Evolutionary conservation across 53 echinoderm and acorn worm genomes (phyloP).

Genomic region (Echinometra lucunter): DNA sequence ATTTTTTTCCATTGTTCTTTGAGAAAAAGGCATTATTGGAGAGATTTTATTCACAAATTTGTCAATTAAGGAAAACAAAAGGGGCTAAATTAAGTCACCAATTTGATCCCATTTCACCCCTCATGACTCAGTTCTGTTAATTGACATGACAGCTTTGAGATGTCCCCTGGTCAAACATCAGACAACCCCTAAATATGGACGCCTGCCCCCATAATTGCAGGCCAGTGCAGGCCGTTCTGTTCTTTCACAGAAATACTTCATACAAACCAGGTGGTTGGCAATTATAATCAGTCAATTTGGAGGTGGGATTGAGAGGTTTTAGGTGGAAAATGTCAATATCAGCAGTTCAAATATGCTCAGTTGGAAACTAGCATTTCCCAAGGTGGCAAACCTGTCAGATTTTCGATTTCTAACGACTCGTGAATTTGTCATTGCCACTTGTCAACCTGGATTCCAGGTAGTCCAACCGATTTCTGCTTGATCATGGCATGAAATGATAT

Average conservation of each 20-base stretch:
- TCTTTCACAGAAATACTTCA: not conserved
- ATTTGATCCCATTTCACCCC: slow-evolving; percentile 11
- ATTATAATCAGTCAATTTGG: not conserved
- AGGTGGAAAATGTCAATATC: slow-evolving; percentile 1
- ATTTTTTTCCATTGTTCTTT: not conserved
- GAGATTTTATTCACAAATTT: not conserved
- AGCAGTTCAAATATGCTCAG: slow-evolving; percentile 16
- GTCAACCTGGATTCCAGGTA: not conserved
- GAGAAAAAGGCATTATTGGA: not conserved
- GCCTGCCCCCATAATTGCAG: slow-evolving; percentile 17
- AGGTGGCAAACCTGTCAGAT: slow-evolving; percentile 9
- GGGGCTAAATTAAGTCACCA: not conserved
- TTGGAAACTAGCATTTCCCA: slow-evolving; percentile 9
- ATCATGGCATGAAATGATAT: not conserved
- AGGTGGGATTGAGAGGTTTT: not conserved
- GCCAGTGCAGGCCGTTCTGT: not conserved
- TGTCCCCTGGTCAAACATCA: slow-evolving; percentile 32
- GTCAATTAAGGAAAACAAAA: not conserved
- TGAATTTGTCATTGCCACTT: not conserved
- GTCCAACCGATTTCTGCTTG: not conserved
- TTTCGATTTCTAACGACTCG: not conserved
- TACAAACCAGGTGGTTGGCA: not conserved
- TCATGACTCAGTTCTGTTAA: not conserved
- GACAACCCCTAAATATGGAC: not conserved
- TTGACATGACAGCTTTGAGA: not conserved